Base-by-base conservation (phyloP, 2,797 vertebrate genomes). In the Ispidina picta region DNA sequence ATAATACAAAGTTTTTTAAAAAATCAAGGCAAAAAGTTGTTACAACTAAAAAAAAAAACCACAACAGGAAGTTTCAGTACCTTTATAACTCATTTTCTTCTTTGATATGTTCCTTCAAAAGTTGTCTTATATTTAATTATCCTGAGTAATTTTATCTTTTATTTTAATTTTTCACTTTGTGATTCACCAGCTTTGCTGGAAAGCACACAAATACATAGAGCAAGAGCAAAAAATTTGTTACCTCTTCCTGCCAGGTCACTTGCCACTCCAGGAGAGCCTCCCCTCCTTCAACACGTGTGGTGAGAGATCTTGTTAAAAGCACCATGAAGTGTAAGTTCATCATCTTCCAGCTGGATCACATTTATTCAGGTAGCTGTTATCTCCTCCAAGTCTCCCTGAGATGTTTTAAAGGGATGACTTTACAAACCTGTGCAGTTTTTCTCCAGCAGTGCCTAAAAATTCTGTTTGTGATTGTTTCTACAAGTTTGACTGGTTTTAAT, bases 41-140 rank as follows among this genome's bases (percentile, higher is more conserved):
- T 93, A 86, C 25, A 76, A 86, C 37, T 39, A 39, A 39, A 91
- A 74, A 35, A n/a, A 92, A 95, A n/a, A 78, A 86, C 37, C 23
- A 84, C 56, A 73, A 66, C 58, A 21, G 25, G 29, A 59, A 29
- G 15, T 76, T 90, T 72, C 55, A 86, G 14, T 39, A 39, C 14
- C 37, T 39, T 39, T 39, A 39, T 15, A 39, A 39, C 37, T 39
- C 37, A 39, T 39, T 39, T 39, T 39, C 37, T 58, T 73, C 22
- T 81, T 26, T 76, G 26, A 37, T 20, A 29, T 51, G 68, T 4
- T 74, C 5, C 37, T 12, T 54, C 14, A 71, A 33, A 89, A 54
- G 4, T 5, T 79, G 46, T 56, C 31, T 83, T 26, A 10, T 79
- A 9, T 49, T 82, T 84, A 70, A 60, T 54, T 54, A 54, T 17